phyloP scores from a whole-genome alignment of 2,113 vertebrate species.

The Phalacrocorax aristotelis region DNA sequence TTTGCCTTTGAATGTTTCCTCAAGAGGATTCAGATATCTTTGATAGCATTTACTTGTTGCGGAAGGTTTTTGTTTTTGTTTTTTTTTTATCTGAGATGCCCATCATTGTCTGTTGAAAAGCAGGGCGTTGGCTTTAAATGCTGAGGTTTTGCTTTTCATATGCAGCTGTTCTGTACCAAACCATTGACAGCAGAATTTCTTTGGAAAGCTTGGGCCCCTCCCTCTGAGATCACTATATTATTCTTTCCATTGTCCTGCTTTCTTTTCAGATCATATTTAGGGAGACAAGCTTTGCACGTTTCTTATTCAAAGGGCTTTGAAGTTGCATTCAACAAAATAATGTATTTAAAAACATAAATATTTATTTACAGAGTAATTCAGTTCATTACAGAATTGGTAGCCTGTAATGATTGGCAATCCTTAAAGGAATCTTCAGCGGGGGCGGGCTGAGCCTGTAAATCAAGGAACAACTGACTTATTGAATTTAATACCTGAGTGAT shows the following conservation, averaged over 20 bases:
- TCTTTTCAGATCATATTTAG: conserved; percentile 25
- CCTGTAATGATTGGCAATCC: conserved; percentile 55
- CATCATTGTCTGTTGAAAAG: conserved; percentile 55
- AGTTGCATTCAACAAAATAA: conserved; percentile 54
- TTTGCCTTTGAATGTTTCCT: conserved; percentile 3
- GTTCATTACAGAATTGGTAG: conserved; percentile 45
- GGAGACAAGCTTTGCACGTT: conserved; percentile 19
- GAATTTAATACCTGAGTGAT: conserved; percentile 58
- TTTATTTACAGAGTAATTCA: conserved; percentile 51
- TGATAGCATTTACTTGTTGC: conserved; percentile 9
- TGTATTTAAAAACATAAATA: conserved; percentile 44
- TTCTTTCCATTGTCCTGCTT: conserved; percentile 62
- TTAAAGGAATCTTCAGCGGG: conserved; percentile 49
- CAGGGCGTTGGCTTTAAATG: conserved; percentile 59
- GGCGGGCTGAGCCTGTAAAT: conserved; percentile 40
- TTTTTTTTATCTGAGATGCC: conserved; percentile 11
- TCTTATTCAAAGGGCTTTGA: conserved; percentile 49
- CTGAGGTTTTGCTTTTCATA: conserved; percentile 63
- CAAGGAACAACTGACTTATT: conserved; percentile 49
- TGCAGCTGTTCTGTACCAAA: conserved; percentile 53
- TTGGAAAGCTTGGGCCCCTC: conserved; percentile 61
- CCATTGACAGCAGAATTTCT: conserved; percentile 59
- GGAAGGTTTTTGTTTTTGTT: conserved; percentile 11
- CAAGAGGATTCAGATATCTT: background rate
- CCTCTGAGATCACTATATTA: conserved; percentile 65